Evolutionary conservation across 2,113 vertebrate genomes (phyloP), one percentile per base, ranked within the genome.

Genomic region (Cochlearius cochlearius): DNA sequence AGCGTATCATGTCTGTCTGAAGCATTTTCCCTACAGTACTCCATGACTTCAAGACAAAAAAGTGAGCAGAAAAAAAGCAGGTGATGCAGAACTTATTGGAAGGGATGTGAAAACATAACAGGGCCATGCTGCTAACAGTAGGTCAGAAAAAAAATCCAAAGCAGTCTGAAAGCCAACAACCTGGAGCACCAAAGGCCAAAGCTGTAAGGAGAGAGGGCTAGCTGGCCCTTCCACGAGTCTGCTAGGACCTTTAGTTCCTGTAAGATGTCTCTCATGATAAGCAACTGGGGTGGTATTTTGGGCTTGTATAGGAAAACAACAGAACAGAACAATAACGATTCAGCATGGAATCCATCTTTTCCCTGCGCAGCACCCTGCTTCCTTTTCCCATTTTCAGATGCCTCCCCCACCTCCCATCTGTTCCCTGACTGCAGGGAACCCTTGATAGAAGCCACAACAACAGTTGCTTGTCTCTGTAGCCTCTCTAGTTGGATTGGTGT

Each of bases 211-310:
- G 3, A 67, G 7, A 38, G 17, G 8, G 26, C 14, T 64, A 23
- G 13, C 23, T 36, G 20, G 25, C 5, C 45, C 15, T 26, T 49
- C n/a, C 50, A 21, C 0, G 0, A 58, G 18, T 15, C 60, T 66
- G 29, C 22, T 21, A 14, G 45, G 41, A 53, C 17, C 23, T 77
- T 41, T 25, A 49, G 20, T 23, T 92, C n/a, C 52, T 71, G 41
- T 13, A 78, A 67, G 10, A 58, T 30, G 29, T 58, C 74, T 77
- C 50, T n/a, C 41, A 66, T 26, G 20, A 26, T 25, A 26, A 77
- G 21, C 39, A 80, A 27, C 25, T 41, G 30, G 7, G 10, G 2
- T 38, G 27, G 8, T 19, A 21, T 60, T 92, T 66, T 32, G 16
- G 32, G 20, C 14, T 72, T 72, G 32, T 23, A 55, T 2, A 12